These are phyloP conservation scores for Scaptomyza reducta DNA, from an alignment of 2,888 invertebrate species.

Conservation along the genomic window DNA sequence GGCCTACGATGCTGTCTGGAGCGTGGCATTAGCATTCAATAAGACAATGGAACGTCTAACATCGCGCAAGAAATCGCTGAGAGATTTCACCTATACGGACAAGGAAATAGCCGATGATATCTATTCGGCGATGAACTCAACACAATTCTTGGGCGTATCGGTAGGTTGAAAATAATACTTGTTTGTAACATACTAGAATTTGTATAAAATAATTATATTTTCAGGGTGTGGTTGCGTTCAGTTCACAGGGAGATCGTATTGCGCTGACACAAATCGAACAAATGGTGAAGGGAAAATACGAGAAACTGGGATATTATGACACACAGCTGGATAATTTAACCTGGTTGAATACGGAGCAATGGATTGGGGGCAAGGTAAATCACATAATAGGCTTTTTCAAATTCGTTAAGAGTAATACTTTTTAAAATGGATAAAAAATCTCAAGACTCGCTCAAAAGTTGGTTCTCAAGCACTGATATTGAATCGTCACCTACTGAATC, in stretches of 20 bases:
- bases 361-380: conserved; percentile 90
- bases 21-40: conserved; percentile 98
- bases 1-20: conserved; percentile 99
- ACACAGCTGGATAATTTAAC: conserved; percentile 97
- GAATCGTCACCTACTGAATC: neutral
- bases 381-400: conserved; percentile 37
- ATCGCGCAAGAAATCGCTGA: conserved; percentile 91
- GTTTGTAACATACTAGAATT: neutral
- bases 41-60: conserved; percentile 96
- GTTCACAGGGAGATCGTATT: conserved; percentile 98
- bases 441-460: neutral
- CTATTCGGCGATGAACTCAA: conserved; percentile 99
- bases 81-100: conserved; percentile 98
- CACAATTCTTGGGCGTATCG: conserved; percentile 98
- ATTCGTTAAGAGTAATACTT: neutral
- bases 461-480: neutral
- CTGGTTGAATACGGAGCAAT: conserved; percentile 95
- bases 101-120: conserved; percentile 97
- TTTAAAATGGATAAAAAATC: neutral
- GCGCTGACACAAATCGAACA: conserved; percentile 99
- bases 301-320: conserved; percentile 97
- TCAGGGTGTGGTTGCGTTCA: conserved; percentile 98
- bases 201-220: conserved; percentile 44
- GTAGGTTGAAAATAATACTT: conserved; percentile 86
- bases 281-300: conserved; percentile 96